phyloP scores from a whole-genome alignment of 2,888 invertebrate genomes.

The Polymixis lichenea region DNA sequence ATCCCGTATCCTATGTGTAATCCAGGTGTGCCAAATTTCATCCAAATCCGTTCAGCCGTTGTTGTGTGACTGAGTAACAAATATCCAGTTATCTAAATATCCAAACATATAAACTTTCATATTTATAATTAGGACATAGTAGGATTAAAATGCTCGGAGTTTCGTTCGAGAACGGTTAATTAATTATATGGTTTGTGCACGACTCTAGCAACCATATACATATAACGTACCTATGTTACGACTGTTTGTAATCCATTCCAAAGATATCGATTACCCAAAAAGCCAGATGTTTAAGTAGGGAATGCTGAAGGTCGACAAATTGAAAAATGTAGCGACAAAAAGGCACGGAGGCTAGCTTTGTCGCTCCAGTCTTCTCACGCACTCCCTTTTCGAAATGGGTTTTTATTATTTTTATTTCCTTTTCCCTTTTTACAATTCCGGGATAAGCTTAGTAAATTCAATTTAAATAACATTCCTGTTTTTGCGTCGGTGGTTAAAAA shows the following conservation, averaged over 20 bases:
- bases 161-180: background rate
- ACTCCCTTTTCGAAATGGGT: background rate
- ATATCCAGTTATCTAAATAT: too few species aligned
- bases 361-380: background rate
- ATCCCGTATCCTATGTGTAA: too few species aligned
- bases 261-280: background rate
- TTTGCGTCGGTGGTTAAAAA: background rate
- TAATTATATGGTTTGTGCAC: background rate
- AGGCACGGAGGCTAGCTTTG: background rate
- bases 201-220: too few species aligned
- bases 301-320: background rate
- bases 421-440: background rate
- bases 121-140: too few species aligned
- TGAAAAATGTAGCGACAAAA: constrained; percentile 1
- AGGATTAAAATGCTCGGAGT: background rate
- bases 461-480: background rate
- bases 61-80: too few species aligned
- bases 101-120: too few species aligned
- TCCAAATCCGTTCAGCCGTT: too few species aligned
- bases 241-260: background rate
- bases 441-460: background rate
- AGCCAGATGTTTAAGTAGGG: background rate
- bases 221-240: background rate
- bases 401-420: background rate
- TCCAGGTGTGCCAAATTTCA: too few species aligned